Percentiles rank a stretch among this genome's conserved stretches.
phyloP scores from a whole-genome alignment of 2,888 invertebrate genomes.

The Pseudanteris insignis region DNA sequence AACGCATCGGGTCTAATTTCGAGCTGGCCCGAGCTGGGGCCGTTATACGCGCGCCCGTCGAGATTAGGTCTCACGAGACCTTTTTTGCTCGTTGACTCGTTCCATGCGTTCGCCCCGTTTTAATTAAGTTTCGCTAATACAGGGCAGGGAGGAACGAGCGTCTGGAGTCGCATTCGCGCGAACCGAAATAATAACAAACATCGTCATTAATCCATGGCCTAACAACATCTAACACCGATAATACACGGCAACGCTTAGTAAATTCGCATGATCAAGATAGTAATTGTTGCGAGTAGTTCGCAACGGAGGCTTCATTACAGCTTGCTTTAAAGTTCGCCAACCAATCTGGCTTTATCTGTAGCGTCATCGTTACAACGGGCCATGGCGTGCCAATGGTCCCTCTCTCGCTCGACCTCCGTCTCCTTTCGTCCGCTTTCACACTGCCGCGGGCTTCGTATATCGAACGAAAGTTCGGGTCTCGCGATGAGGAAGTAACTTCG shows the following conservation, averaged over 20 bases:
- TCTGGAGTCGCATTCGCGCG: background rate
- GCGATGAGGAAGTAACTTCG: slow-evolving; percentile 47
- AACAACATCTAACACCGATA: slow-evolving; percentile 38
- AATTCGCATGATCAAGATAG: slow-evolving; percentile 56
- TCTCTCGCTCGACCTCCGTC: slow-evolving; percentile 24
- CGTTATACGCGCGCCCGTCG: no score
- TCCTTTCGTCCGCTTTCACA: slow-evolving; percentile 36
- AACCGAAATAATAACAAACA: slow-evolving; percentile 28
- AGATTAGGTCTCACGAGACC: no score
- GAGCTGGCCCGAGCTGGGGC: no score
- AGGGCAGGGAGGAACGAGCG: background rate
- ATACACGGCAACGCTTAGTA: slow-evolving; percentile 42
- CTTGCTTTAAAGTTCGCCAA: slow-evolving; percentile 55
- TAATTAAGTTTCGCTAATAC: no score
- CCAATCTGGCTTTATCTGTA: slow-evolving; percentile 60
- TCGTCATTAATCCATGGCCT: slow-evolving; percentile 24
- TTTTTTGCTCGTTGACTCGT: no score
- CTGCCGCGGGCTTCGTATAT: slow-evolving; percentile 49
- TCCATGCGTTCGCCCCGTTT: no score
- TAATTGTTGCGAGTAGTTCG: slow-evolving; percentile 52
- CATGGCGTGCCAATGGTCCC: slow-evolving; percentile 54
- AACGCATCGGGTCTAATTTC: no score
- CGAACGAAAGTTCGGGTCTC: slow-evolving; percentile 49
- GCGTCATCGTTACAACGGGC: slow-evolving; percentile 58
- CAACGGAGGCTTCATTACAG: slow-evolving; percentile 58